Base-by-base conservation (phyloP, 1,140 invertebrate genomes). In the Solenopsis invicta region DNA sequence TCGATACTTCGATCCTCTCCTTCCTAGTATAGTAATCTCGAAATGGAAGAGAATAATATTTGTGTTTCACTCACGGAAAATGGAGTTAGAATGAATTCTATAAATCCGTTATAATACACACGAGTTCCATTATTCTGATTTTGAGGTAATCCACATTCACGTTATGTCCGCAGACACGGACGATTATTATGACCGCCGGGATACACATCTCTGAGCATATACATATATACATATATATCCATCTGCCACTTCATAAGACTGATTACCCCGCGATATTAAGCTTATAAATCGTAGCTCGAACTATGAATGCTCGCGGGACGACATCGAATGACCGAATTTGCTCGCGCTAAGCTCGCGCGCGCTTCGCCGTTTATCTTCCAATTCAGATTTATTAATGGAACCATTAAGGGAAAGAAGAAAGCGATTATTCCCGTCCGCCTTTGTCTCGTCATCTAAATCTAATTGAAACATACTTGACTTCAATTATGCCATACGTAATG, bases 231-330 rank as follows among this genome's bases (percentile, higher is more conserved):
- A 54, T 54, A 41, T 21, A 13, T 69, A 61, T 45, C 4, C 41
- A 41, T 82, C 21, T 82, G 67, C 54, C 80, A 74, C 45, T 84
- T 84, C 52, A 75, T 84, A 75, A 84, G 80, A 82, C 41, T 74
- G 80, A 75, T 84, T 84, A 84, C 54, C 54, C 24, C 24, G 13
- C 80, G 80, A 84, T 84, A 84, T 84, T 84, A 84, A 74, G 80
- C 80, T 75, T 84, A 54, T 84, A 84, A 74, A 84, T 75, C 80
- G 69, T 84, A 72, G 74, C 69, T 84, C 24, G 69, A 82, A 84
- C 41, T 75, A 84, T 75, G 45, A 69, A 82, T 74, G 77, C 64
- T 41, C 16, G 48, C 54, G 13, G 41, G 13, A 61, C 18, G 67
- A 82, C 67, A 72, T 82, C 78, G 56, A 75, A 61, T 34, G 80